These are phyloP conservation scores for Ceuthmochares aereus DNA, from an alignment of 2,113 vertebrate genomes.

Conservation along the genomic window DNA sequence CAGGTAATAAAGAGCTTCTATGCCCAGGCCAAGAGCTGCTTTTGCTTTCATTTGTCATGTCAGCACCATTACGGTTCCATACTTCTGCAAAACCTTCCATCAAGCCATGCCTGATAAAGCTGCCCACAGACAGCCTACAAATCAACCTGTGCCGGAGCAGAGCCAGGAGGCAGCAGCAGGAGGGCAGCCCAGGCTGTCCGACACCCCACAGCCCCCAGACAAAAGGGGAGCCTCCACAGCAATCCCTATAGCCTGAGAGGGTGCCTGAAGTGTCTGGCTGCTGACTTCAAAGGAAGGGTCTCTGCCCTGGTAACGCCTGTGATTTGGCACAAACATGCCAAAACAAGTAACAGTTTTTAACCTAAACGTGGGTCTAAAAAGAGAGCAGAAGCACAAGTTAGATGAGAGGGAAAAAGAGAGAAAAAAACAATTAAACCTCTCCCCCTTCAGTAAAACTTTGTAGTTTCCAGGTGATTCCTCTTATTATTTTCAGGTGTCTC, in stretches of 20 bases:
- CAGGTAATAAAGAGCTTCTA: background rate
- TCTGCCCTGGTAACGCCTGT: too few species aligned
- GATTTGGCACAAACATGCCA: fast-evolving
- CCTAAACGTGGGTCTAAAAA: background rate
- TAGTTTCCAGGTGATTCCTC: background rate
- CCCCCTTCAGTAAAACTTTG: background rate
- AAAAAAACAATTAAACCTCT: background rate
- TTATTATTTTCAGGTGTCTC: background rate
- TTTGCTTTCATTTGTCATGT: background rate
- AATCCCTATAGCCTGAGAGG: background rate
- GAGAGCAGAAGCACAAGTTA: background rate
- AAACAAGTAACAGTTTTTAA: background rate
- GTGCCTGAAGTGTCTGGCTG: background rate
- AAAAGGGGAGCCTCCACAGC: background rate
- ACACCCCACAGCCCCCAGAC: fast-evolving
- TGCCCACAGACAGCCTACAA: background rate
- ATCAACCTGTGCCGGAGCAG: background rate
- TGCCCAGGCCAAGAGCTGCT: background rate
- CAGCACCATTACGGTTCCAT: background rate
- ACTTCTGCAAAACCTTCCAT: background rate
- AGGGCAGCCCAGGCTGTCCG: background rate
- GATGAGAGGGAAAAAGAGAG: too few species aligned
- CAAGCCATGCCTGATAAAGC: fast-evolving
- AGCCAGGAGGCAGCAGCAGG: background rate
- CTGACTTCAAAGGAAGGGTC: too few species aligned